phyloP scores from a whole-genome alignment of 2,113 vertebrate genomes.

The Pogona vitticeps region DNA sequence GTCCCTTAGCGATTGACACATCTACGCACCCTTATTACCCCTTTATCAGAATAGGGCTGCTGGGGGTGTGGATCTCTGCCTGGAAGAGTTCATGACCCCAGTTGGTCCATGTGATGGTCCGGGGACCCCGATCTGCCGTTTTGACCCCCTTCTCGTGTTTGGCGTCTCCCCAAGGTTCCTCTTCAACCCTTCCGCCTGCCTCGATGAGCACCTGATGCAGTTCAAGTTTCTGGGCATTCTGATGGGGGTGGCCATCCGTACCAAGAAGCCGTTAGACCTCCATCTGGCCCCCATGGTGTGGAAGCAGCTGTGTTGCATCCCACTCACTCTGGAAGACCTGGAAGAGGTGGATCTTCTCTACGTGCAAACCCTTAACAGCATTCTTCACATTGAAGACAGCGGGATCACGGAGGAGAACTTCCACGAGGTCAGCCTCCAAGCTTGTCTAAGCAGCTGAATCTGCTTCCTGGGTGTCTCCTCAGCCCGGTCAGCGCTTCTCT shows the following conservation, averaged over 20 bases:
- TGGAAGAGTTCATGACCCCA: not conserved
- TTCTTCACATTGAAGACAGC: constrained; percentile 93
- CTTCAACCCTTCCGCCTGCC: constrained; percentile 84
- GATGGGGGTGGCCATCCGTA: constrained; percentile 89
- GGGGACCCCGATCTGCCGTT: not conserved
- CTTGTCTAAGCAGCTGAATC: rapidly evolving
- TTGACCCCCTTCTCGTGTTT: not conserved
- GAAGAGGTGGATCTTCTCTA: constrained; percentile 89
- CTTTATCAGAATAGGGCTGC: no score
- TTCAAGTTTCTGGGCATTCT: constrained; percentile 88
- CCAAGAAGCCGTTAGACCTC: constrained; percentile 87
- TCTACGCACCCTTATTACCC: no score
- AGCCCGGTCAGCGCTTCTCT: no score
- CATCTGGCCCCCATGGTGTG: constrained; percentile 87
- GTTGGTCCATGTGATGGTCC: not conserved
- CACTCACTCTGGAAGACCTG: constrained; percentile 84
- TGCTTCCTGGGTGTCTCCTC: rapidly evolving
- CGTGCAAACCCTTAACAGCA: constrained; percentile 88
- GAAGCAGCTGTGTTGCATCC: constrained; percentile 89
- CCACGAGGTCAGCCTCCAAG: constrained; percentile 78
- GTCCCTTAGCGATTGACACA: no score
- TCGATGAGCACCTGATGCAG: constrained; percentile 85
- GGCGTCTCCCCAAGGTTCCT: constrained; percentile 77
- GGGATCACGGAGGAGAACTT: constrained; percentile 89
- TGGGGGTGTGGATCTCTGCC: no score